Evolutionary conservation across 1,140 invertebrate genomes (phyloP), one percentile per base, ranked within the genome.

Genomic region (Lordiphosa mommai): DNA sequence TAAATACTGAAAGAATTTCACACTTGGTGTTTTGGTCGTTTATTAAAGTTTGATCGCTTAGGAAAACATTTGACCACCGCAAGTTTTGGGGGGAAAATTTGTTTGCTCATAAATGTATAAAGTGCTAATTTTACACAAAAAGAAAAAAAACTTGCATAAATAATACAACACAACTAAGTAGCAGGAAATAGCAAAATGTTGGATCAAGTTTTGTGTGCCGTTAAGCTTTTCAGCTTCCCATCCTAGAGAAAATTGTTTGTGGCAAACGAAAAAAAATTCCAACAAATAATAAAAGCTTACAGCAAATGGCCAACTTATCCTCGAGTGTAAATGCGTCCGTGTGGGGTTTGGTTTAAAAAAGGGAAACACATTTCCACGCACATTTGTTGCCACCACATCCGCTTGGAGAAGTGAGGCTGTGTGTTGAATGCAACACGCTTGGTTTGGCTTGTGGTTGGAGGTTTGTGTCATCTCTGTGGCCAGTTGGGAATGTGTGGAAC

Each of bases 381-480:
- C 69, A 68, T 68, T 68, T 69, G 49, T 51, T 65, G 73, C 51
- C 61, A 71, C 63, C 72, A 57, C 72, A 63, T 77, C 67, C 72
- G 73, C 50, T 41, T 56, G 38, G 40, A 41, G 10, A 48, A 52
- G 38, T 64, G 56, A 52, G 74, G 65, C 68, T 68, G 43, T 68
- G 69, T 66, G 55, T 30, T 60, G 49, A 56, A 52, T 63, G 73
- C 67, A 79, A 69, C 49, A 58, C 65, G 57, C 70, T 67, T 48
- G 68, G 57, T 58, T 30, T 51, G 37, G 14, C 52, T 49, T 40
- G 32, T 12, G 37, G 8, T 36, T 23, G 9, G 40, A 16, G 36
- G 7, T 13, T 10, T 29, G 7, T 49, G 36, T 65, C 29, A 27
- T 27, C 23, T 27, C 23, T 27, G 23, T 27, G 23, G 23, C 23